Percentiles rank a stretch among this genome's conserved stretches.
Conservation (phyloP, 1,140 invertebrate genomes). For the Himalopsyche phryganea region DNA sequence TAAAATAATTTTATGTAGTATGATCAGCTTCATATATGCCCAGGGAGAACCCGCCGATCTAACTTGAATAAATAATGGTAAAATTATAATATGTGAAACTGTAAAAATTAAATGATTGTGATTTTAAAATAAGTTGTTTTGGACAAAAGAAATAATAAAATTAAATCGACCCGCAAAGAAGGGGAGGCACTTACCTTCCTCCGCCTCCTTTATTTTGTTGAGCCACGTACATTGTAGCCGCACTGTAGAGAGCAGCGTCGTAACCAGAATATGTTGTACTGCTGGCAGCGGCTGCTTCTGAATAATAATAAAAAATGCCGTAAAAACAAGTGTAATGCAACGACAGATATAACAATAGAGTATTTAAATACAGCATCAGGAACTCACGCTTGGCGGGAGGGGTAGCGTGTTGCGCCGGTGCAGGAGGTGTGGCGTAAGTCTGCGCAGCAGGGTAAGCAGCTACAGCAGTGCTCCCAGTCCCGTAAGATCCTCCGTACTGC, state of each 20-base stretch:
- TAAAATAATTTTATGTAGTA: too few species aligned
- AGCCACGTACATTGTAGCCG: slow-evolving; percentile 88
- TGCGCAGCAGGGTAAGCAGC: slow-evolving; percentile 41
- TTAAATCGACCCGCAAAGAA: too few species aligned
- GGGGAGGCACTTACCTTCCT: slow-evolving; percentile 37
- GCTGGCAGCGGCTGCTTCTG: slow-evolving; percentile 56
- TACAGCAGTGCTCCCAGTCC: slow-evolving; percentile 39
- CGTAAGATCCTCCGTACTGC: slow-evolving; percentile 45
- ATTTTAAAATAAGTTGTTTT: too few species aligned
- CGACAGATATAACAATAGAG: too few species aligned
- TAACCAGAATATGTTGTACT: slow-evolving; percentile 74
- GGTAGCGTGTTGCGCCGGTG: slow-evolving; percentile 43
- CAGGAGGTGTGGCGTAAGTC: slow-evolving; percentile 39
- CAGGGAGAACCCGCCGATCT: too few species aligned
- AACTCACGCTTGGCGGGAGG: slow-evolving; percentile 47
- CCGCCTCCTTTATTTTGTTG: slow-evolving; percentile 68
- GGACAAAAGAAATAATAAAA: too few species aligned
- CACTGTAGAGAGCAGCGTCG: slow-evolving; percentile 90
- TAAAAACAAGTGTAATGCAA: too few species aligned
- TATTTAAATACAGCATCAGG: too few species aligned
- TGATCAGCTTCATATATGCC: too few species aligned
- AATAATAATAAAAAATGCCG: background rate
- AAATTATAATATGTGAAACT: too few species aligned
- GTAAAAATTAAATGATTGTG: too few species aligned
- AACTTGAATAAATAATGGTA: too few species aligned